Base-by-base conservation (phyloP, 2,888 invertebrate species). In the Carabus problematicus region DNA sequence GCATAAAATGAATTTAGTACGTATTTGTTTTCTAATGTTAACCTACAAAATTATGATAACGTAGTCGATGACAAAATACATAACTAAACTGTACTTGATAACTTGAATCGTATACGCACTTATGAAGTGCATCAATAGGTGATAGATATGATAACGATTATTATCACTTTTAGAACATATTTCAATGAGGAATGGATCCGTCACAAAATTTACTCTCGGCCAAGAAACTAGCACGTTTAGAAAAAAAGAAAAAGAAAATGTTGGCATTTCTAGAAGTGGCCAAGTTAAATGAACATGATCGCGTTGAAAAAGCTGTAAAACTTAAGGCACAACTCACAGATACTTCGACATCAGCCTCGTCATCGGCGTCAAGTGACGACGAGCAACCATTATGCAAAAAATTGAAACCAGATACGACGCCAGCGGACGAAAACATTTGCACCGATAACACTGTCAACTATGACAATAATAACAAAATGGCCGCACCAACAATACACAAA, bases 191-290 rank as follows among this genome's bases (percentile, higher is more conserved):
- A 11, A 19, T 45, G 70, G 73, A 73, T 76, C 73, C 72, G 84
- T 84, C 84, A 82, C 83, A 76, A 77, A 79, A 60, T 75, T 79
- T 56, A 81, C 82, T 12, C 42, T 52, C 52, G 9, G 75, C 83
- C 40, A 88, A 87, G 76, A 83, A 85, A 75, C 79, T 83, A 70
- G 81, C 83, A 74, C 84, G 88, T 71, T 80, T 84, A 70, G 87
- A 88, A 75, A 88, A 85, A 72, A 89, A 88, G 76, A 86, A 85
- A 76, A 87, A 85, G 77, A 89, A 89, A 81, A 82, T 88, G 77
- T 84, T 85, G 4, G 89, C 89, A 1, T 81, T 88, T 71, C 81
- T 87, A 8, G 85, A 87, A 77, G 80, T 89, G 60, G 82, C 86
- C 43, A 85, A 86, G 79, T 80, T 88, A 64, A 89, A 89, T 77